phyloP scores from a whole-genome alignment of 2,113 vertebrate species.

The Pituophis catenifer region DNA sequence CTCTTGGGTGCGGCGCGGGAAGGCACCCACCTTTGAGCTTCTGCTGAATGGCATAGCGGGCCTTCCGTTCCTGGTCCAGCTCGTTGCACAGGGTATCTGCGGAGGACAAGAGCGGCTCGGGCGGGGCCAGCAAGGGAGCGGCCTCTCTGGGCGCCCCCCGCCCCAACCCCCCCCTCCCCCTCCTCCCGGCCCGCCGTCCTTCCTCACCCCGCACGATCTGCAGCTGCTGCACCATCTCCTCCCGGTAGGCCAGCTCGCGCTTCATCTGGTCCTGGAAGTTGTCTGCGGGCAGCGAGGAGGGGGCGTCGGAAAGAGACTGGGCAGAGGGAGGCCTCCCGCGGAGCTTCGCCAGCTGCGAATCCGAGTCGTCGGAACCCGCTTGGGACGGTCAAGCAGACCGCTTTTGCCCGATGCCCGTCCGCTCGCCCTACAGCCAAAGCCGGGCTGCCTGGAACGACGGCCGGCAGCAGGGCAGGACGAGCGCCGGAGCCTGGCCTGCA shows the following conservation, averaged over 20 bases:
- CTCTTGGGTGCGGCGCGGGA: background rate
- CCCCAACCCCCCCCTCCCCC: rapidly evolving
- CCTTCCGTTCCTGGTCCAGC: conserved; percentile 91
- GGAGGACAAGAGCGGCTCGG: background rate
- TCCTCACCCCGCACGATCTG: conserved; percentile 95
- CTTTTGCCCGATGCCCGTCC: background rate
- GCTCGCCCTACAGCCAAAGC: background rate
- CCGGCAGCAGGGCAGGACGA: no score
- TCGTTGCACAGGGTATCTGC: conserved; percentile 91
- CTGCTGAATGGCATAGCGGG: conserved; percentile 92
- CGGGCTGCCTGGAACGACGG: background rate
- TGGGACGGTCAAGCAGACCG: background rate
- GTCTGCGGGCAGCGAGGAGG: conserved; percentile 72
- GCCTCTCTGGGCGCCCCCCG: background rate
- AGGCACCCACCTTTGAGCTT: conserved; percentile 84
- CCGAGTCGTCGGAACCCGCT: background rate
- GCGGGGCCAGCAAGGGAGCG: background rate
- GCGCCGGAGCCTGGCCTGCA: no score
- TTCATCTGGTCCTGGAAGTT: conserved; percentile 99
- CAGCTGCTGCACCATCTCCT: conserved; percentile 98
- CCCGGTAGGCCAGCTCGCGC: conserved; percentile 94
- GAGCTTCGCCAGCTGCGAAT: background rate
- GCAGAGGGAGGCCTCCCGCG: background rate
- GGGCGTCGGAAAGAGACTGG: background rate
- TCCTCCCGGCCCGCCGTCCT: no score